A percentile compares a stretch with the other conserved stretches of the same genome.
Evolutionary conservation across 2,888 invertebrate species (phyloP).

Genomic region (Apoda limacodes): DNA sequence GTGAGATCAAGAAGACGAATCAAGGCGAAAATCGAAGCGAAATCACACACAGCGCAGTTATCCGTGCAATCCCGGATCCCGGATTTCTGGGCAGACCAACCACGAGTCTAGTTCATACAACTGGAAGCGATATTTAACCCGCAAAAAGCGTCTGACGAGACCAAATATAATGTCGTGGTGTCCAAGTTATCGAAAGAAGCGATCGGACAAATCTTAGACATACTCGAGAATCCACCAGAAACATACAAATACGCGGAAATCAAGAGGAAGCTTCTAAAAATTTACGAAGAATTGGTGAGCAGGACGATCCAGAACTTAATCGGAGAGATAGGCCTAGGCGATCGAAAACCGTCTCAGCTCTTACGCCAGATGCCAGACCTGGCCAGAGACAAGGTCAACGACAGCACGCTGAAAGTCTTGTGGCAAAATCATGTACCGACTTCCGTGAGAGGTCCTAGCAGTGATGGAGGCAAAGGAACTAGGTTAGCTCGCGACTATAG

Average conservation of each 20-base stretch:
- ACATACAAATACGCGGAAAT: neutral
- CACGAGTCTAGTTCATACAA: slow-evolving; percentile 4
- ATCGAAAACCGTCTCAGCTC: slow-evolving; percentile 12
- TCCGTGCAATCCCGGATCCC: neutral
- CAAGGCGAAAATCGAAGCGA: no score
- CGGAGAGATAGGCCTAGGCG: slow-evolving; percentile 11
- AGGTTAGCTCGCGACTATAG: slow-evolving; percentile 2
- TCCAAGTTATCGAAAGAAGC: slow-evolving; percentile 2
- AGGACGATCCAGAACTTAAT: slow-evolving; percentile 7
- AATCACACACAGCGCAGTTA: no score
- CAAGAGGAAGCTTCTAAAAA: neutral
- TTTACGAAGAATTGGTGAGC: neutral
- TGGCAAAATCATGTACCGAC: slow-evolving; percentile 9
- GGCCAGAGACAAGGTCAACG: slow-evolving; percentile 8
- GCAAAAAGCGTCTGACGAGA: neutral
- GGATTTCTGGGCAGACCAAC: slow-evolving; percentile 6
- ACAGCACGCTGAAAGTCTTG: no score
- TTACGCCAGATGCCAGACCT: slow-evolving; percentile 10
- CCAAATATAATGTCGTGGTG: slow-evolving; percentile 2
- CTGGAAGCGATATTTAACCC: slow-evolving; percentile 1
- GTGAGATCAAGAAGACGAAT: no score
- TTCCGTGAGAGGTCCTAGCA: slow-evolving; percentile 4
- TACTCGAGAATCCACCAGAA: neutral
- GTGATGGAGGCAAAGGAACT: slow-evolving; percentile 2
- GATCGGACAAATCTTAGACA: neutral